Percentiles rank a stretch among this genome's conserved stretches.
These are phyloP conservation scores for Hetaerina americana DNA, from an alignment of 1,140 invertebrate genomes.

Conservation along the genomic window DNA sequence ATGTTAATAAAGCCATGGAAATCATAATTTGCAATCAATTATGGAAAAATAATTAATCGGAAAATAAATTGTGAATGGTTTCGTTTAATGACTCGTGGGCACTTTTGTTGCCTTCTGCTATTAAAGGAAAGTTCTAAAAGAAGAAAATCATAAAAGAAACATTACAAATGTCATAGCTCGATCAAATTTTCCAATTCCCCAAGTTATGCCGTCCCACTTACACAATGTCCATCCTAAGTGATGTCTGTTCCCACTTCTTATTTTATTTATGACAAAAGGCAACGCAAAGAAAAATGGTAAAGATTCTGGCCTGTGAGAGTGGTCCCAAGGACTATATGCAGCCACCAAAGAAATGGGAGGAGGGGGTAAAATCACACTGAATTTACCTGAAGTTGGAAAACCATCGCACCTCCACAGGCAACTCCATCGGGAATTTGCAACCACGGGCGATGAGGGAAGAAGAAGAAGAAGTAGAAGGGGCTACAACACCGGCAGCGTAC, in stretches of 20 bases:
- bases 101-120: not conserved
- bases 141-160: not conserved
- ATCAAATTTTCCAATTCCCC: too few species aligned
- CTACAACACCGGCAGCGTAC: not conserved
- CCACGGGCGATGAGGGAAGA: not conserved
- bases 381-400: not conserved
- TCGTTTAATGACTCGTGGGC: not conserved
- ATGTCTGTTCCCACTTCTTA: not conserved
- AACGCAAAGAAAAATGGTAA: not conserved
- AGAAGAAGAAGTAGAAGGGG: not conserved
- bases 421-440: not conserved
- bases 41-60: not conserved
- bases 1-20: not conserved
- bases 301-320: not conserved
- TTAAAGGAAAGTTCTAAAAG: not conserved
- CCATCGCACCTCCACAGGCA: not conserved
- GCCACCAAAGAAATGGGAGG: not conserved
- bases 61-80: too few species aligned
- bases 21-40: not conserved
- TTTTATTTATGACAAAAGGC: not conserved
- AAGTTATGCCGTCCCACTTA: not conserved
- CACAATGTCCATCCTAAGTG: not conserved
- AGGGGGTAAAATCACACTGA: not conserved
- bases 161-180: too few species aligned
- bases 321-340: slow-evolving; percentile 1